phyloP scores from a whole-genome alignment of 1,140 invertebrate genomes.

The Oryctes rhinoceros region DNA sequence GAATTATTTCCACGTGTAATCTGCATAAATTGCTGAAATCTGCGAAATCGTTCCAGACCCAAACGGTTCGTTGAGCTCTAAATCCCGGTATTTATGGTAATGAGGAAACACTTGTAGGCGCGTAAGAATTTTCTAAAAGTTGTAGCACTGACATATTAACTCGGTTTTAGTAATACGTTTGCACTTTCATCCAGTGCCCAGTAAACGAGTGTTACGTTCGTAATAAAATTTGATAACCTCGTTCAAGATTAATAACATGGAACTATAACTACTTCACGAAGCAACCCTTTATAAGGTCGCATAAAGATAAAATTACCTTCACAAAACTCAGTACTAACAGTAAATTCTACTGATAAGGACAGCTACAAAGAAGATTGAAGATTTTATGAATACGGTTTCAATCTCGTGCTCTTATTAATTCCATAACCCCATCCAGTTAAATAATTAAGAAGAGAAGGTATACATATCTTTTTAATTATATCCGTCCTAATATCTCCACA shows the following conservation, averaged over 20 bases:
- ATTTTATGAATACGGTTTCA: too few species aligned
- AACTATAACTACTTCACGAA: background rate
- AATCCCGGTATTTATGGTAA: slow-evolving; percentile 30
- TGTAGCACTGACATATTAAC: slow-evolving; percentile 22
- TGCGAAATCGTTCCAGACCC: background rate
- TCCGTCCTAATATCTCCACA: too few species aligned
- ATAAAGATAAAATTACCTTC: background rate
- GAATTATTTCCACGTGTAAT: slow-evolving; percentile 28
- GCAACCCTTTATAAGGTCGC: background rate
- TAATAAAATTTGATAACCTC: slow-evolving; percentile 23
- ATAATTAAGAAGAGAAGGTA: too few species aligned
- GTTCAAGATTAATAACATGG: background rate
- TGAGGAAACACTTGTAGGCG: slow-evolving; percentile 25
- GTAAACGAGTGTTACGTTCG: background rate
- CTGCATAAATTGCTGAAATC: slow-evolving; percentile 16
- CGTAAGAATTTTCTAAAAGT: background rate
- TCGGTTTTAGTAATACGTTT: background rate
- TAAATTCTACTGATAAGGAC: too few species aligned
- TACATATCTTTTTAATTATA: too few species aligned
- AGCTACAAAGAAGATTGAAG: too few species aligned
- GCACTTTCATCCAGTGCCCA: background rate
- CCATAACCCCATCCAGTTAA: too few species aligned
- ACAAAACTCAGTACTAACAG: too few species aligned
- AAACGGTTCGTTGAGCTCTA: background rate
- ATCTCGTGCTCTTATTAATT: too few species aligned